Evolutionary conservation across 2,113 vertebrate species (phyloP).

Genomic region (Tragelaphus scriptus): DNA sequence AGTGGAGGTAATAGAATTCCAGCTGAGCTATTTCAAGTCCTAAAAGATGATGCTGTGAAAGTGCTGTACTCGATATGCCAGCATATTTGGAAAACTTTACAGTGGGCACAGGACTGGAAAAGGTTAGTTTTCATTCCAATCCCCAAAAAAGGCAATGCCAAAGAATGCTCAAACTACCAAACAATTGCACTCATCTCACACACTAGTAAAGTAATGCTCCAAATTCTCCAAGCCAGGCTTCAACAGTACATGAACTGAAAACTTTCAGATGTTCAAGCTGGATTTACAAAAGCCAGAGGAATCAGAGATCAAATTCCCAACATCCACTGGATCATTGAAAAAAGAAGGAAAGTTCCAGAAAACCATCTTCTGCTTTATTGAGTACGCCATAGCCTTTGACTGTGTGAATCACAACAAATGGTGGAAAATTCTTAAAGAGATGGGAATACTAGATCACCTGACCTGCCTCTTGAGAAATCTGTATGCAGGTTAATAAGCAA

Average conservation of each 20-base stretch:
- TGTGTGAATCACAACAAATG: neutral
- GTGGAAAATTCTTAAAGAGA: neutral
- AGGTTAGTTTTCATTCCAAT: neutral
- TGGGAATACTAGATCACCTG: neutral
- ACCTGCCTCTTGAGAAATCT: neutral
- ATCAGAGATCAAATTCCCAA: neutral
- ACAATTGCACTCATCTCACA: neutral
- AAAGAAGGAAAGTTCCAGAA: neutral
- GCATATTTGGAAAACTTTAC: neutral
- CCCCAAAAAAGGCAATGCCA: neutral
- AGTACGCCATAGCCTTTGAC: neutral
- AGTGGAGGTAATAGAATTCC: neutral
- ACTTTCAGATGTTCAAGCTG: neutral
- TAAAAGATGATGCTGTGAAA: neutral
- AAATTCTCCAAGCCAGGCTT: neutral
- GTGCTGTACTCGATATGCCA: neutral
- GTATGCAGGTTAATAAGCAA: neutral
- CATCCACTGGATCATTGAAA: neutral
- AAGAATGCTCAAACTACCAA: neutral
- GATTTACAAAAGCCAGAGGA: neutral
- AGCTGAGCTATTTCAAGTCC: neutral
- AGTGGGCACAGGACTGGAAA: neutral
- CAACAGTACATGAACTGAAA: neutral
- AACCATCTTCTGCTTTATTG: neutral
- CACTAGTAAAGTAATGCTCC: neutral